phyloP scores from a whole-genome alignment of 2,797 vertebrate genomes.

The Capromys pilorides region DNA sequence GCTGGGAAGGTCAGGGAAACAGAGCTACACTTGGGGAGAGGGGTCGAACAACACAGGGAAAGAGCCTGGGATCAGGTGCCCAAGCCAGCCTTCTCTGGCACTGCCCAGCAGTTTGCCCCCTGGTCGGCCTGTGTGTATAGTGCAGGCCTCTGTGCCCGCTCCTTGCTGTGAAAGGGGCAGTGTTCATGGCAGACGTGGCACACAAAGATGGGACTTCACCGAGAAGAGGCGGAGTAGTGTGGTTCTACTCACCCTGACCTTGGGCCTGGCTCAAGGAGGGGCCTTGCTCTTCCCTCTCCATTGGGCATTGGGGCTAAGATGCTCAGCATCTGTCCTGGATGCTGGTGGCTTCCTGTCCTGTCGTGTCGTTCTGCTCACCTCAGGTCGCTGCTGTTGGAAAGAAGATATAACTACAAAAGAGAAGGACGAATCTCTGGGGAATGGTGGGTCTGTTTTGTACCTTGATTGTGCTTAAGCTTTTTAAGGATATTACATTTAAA shows the following conservation, averaged over 20 bases:
- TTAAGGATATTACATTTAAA: background rate
- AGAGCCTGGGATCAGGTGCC: background rate
- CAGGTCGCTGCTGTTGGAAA: background rate
- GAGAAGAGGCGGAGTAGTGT: too few relatives aligned
- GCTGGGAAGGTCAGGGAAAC: background rate
- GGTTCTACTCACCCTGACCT: too few relatives aligned
- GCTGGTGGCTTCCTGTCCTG: too few relatives aligned
- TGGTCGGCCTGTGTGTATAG: too few relatives aligned
- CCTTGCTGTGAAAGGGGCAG: background rate
- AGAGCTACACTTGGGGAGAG: background rate
- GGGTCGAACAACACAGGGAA: background rate
- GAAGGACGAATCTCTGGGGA: background rate
- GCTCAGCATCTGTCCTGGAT: too few relatives aligned
- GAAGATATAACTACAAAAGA: background rate
- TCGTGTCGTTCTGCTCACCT: background rate
- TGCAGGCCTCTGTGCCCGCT: background rate
- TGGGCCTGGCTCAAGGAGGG: too few relatives aligned
- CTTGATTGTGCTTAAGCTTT: background rate
- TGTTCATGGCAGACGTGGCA: background rate
- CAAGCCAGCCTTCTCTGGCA: background rate
- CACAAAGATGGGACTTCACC: too few relatives aligned
- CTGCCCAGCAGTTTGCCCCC: background rate
- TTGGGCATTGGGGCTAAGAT: too few relatives aligned
- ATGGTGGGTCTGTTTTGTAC: background rate
- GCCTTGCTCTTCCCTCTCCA: too few relatives aligned